Evolutionary conservation across 2,113 vertebrate genomes (phyloP).

Genomic region (Ibidorhyncha struthersii): DNA sequence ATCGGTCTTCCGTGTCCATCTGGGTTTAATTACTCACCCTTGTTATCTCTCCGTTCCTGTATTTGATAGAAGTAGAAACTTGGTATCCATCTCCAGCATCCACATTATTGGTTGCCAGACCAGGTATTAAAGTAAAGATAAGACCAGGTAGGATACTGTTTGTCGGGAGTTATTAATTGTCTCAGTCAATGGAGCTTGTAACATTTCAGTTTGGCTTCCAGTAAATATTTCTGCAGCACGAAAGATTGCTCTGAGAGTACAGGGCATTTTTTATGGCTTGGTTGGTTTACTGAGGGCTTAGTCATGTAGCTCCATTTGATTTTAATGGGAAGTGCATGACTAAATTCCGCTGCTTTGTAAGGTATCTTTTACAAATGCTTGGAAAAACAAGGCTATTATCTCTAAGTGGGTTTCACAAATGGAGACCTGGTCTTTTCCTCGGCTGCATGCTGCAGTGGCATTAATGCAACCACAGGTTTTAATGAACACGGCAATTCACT

Average conservation of each 20-base stretch:
- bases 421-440: neutral
- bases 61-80: neutral
- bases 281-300: constrained; percentile 61
- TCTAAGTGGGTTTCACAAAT: constrained; percentile 23
- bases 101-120: neutral
- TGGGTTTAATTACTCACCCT: neutral
- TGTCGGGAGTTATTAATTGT: neutral
- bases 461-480: constrained; percentile 16
- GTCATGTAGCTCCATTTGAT: constrained; percentile 59
- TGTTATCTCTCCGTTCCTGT: neutral
- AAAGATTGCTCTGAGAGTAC: neutral
- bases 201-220: neutral
- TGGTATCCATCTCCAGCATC: neutral
- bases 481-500: neutral
- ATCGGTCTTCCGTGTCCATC: neutral
- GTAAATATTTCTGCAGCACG: neutral
- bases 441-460: fast-evolving
- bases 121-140: neutral
- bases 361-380: constrained; percentile 27
- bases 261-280: neutral
- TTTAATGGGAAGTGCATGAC: neutral
- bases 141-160: neutral
- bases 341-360: constrained; percentile 2
- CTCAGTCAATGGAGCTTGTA: neutral
- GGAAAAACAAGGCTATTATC: constrained; percentile 50